Evolutionary conservation across 2,888 invertebrate species (phyloP).

Genomic region (Tetanocera ferruginea): DNA sequence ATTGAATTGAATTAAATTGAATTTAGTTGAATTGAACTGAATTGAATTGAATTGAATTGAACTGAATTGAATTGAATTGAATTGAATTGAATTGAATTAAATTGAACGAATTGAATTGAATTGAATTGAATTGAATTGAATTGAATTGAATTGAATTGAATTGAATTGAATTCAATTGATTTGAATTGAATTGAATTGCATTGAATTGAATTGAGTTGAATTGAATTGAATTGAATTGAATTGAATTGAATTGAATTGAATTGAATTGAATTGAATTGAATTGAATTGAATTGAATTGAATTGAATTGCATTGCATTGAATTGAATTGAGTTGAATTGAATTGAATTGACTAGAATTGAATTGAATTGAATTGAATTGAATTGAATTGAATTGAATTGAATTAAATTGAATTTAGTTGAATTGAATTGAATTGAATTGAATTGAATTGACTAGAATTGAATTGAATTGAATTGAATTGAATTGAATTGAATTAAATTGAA

Average conservation of each 20-base stretch:
- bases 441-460: slow-evolving; percentile 12
- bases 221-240: slow-evolving; percentile 13
- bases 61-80: too few species aligned
- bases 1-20: too few species aligned
- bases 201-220: slow-evolving; percentile 20
- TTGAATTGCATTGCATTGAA: slow-evolving; percentile 29
- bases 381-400: slow-evolving; percentile 29
- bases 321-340: slow-evolving; percentile 26
- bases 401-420: slow-evolving; percentile 14
- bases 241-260: slow-evolving; percentile 20
- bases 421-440: slow-evolving; percentile 16
- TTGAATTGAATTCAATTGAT: slow-evolving; percentile 2
- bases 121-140: background rate
- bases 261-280: slow-evolving; percentile 20
- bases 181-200: background rate
- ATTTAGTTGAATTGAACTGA: too few species aligned
- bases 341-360: slow-evolving; percentile 23
- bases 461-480: slow-evolving; percentile 18
- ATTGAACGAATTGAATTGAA: slow-evolving; percentile 20
- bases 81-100: too few species aligned
- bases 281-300: slow-evolving; percentile 17
- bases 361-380: slow-evolving; percentile 25
- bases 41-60: too few species aligned
- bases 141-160: slow-evolving; percentile 7
- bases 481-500: slow-evolving; percentile 16